Conservation (phyloP, 2,797 vertebrate species). For the Sebastes dallii region DNA sequence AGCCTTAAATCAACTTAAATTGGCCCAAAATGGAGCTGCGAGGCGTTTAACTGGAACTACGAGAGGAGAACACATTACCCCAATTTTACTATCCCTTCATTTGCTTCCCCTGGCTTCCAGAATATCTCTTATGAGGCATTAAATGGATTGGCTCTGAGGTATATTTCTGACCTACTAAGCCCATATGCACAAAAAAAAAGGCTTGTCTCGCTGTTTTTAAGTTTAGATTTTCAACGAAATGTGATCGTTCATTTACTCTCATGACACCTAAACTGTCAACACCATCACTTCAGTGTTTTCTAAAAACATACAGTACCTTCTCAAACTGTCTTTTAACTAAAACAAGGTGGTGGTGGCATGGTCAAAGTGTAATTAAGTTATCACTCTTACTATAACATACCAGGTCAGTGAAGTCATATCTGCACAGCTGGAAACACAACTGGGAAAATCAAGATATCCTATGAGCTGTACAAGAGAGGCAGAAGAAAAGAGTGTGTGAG, state of each 20-base stretch:
- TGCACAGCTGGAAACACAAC: slow-evolving; percentile 20
- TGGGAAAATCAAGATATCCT: neutral
- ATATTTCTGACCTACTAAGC: neutral
- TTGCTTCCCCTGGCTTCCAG: neutral
- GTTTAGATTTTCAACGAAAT: neutral
- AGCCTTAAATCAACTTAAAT: neutral
- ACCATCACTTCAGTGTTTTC: neutral
- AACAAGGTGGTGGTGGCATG: neutral
- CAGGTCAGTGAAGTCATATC: neutral
- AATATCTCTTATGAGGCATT: neutral
- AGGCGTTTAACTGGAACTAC: neutral
- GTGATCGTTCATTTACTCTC: rapidly evolving
- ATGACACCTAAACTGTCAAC: neutral
- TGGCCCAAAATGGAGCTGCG: neutral
- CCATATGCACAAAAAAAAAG: neutral
- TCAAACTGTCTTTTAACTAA: neutral
- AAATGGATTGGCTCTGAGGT: neutral
- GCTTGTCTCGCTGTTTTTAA: no score
- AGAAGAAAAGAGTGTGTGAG: neutral
- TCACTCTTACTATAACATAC: neutral
- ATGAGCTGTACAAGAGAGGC: neutral
- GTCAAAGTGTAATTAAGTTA: neutral
- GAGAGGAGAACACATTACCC: neutral
- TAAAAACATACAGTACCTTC: neutral
- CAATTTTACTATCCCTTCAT: neutral